A percentile compares a stretch with the other conserved stretches of the same genome.
phyloP scores from a whole-genome alignment of 2,113 vertebrate genomes.

The Daboia siamensis region DNA sequence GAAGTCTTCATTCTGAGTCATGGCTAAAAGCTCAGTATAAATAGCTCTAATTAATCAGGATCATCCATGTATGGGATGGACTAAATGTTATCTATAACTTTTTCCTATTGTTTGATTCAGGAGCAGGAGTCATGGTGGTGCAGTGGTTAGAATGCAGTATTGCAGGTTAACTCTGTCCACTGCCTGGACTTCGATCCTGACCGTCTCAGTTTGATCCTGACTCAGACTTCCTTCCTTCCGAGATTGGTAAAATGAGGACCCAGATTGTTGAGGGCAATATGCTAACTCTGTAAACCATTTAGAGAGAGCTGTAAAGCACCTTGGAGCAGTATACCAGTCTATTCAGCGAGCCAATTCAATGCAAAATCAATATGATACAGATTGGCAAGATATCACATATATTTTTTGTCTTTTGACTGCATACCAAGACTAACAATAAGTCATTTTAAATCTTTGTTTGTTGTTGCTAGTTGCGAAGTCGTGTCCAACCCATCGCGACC shows the following conservation, averaged over 20 bases:
- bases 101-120: background rate
- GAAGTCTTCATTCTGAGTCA: background rate
- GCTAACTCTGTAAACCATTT: background rate
- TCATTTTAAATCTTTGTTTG: conserved; percentile 39
- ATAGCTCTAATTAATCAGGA: background rate
- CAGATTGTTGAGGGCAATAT: background rate
- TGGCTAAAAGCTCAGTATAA: background rate
- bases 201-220: background rate
- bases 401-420: conserved; percentile 35
- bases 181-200: background rate
- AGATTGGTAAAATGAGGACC: background rate
- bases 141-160: background rate
- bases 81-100: background rate
- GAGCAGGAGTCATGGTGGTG: background rate
- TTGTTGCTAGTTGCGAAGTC: too few species aligned
- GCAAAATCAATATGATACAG: background rate
- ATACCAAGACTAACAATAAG: conserved; percentile 55
- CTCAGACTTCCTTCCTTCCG: background rate
- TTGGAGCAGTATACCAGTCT: background rate
- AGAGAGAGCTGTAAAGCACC: background rate
- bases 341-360: background rate
- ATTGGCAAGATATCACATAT: background rate
- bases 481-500: too few species aligned
- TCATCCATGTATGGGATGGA: background rate
- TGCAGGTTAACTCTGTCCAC: background rate